Conservation (phyloP, 1,140 invertebrate genomes). For the Zaprionus tsacasi region DNA sequence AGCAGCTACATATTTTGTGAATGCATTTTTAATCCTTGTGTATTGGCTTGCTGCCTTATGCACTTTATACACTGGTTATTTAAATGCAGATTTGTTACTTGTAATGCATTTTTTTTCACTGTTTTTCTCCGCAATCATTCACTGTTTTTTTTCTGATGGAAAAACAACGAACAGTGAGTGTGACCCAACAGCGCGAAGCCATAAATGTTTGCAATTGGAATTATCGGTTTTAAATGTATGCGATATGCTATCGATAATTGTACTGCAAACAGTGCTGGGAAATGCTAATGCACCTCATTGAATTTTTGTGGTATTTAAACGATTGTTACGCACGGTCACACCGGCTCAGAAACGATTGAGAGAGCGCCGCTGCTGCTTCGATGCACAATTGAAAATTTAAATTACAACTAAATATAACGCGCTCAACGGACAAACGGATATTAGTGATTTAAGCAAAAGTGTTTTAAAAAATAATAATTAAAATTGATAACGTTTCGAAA, state of each 20-base stretch:
- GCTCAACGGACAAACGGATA: slow-evolving; percentile 47
- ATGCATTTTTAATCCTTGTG: slow-evolving; percentile 34
- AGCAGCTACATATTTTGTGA: slow-evolving; percentile 33
- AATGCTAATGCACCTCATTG: background rate
- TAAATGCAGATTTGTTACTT: slow-evolving; percentile 23
- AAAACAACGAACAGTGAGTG: slow-evolving; percentile 47
- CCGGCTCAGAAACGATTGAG: slow-evolving; percentile 40
- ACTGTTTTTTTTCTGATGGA: slow-evolving; percentile 50
- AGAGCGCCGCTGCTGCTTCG: slow-evolving; percentile 56
- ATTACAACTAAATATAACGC: slow-evolving; percentile 59
- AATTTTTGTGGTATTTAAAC: slow-evolving; percentile 5
- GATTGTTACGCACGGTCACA: slow-evolving; percentile 25
- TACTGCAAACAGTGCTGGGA: slow-evolving; percentile 13
- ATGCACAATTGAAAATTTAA: slow-evolving; percentile 68
- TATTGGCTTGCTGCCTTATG: slow-evolving; percentile 27
- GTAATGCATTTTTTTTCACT: slow-evolving; percentile 41
- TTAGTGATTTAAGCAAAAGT: slow-evolving; percentile 39
- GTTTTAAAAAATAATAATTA: slow-evolving; percentile 8
- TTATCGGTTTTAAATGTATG: slow-evolving; percentile 3
- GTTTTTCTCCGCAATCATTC: slow-evolving; percentile 33
- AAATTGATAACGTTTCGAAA: slow-evolving; percentile 7
- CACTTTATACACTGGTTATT: slow-evolving; percentile 34
- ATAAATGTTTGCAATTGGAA: slow-evolving; percentile 19
- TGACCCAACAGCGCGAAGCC: slow-evolving; percentile 27
- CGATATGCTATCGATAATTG: slow-evolving; percentile 13